phyloP scores from a whole-genome alignment of 1,140 invertebrate species.

The Drosophila ambigua region DNA sequence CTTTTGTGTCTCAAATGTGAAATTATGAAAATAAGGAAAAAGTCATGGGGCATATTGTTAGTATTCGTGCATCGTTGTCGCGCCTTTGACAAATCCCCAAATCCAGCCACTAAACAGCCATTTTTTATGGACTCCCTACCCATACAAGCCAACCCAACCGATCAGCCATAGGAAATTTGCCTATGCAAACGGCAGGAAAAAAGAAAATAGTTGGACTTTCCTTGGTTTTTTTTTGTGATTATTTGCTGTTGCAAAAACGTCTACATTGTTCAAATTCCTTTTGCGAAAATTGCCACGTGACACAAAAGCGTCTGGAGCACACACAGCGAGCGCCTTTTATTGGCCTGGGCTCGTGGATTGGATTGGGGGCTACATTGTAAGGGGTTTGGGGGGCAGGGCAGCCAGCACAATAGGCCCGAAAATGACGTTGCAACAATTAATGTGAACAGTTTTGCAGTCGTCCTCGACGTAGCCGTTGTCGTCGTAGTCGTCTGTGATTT shows the following conservation, averaged over 20 bases:
- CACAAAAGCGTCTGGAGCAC: constrained; percentile 78
- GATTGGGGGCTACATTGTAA: not conserved
- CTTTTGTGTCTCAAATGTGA: constrained; percentile 52
- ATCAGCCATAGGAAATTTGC: constrained; percentile 42
- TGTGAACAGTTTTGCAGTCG: constrained; percentile 80
- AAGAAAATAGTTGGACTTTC: constrained; percentile 55
- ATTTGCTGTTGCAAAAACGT: constrained; percentile 73
- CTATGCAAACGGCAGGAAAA: constrained; percentile 36
- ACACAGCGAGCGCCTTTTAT: constrained; percentile 72
- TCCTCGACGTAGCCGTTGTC: constrained; percentile 59
- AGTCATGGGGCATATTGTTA: constrained; percentile 32
- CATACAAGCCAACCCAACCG: not conserved
- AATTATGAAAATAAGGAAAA: constrained; percentile 58
- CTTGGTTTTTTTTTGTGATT: constrained; percentile 27
- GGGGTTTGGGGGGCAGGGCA: constrained; percentile 13
- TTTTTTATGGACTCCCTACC: constrained; percentile 57
- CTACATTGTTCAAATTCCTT: constrained; percentile 79
- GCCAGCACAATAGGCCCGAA: constrained; percentile 72
- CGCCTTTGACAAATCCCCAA: constrained; percentile 74
- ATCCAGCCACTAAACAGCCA: constrained; percentile 70
- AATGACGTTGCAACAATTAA: constrained; percentile 81
- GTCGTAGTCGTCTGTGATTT: constrained; percentile 60
- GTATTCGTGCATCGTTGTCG: constrained; percentile 36
- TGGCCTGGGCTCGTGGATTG: constrained; percentile 31
- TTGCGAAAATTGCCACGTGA: constrained; percentile 77